Conservation (phyloP, 2,888 invertebrate species). For the Lamellibrachia columna region DNA sequence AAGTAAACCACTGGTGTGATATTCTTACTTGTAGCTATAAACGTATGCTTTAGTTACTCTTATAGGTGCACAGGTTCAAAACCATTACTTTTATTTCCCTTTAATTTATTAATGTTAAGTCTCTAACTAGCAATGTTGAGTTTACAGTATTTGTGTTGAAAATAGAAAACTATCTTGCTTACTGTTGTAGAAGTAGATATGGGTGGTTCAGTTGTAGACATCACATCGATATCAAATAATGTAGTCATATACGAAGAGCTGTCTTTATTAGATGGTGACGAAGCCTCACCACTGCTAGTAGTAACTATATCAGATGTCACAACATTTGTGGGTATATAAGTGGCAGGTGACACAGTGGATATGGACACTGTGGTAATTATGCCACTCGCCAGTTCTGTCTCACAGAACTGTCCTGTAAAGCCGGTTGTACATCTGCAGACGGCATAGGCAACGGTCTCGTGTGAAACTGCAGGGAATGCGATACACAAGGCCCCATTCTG, state of each 20-base stretch:
- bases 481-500: slow-evolving; percentile 40
- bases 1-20: too few species aligned
- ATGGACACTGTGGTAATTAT: slow-evolving; percentile 20
- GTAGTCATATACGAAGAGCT: background rate
- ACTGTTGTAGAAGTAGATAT: background rate
- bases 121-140: too few species aligned
- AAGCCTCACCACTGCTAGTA: background rate
- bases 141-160: background rate
- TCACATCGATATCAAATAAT: background rate
- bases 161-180: background rate
- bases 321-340: background rate
- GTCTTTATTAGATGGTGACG: background rate
- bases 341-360: background rate
- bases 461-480: slow-evolving; percentile 25
- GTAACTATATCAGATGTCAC: background rate
- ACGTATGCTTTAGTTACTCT: too few species aligned
- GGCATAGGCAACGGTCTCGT: slow-evolving; percentile 50
- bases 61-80: too few species aligned
- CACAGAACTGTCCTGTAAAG: slow-evolving; percentile 60
- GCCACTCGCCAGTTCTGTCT: background rate
- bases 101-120: too few species aligned
- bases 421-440: slow-evolving; percentile 69
- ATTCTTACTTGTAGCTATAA: too few species aligned
- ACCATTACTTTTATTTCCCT: too few species aligned
- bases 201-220: background rate